Percentiles rank a stretch among this genome's conserved stretches.
These are phyloP conservation scores for Colius striatus DNA, from an alignment of 2,113 vertebrate species.

Conservation along the genomic window DNA sequence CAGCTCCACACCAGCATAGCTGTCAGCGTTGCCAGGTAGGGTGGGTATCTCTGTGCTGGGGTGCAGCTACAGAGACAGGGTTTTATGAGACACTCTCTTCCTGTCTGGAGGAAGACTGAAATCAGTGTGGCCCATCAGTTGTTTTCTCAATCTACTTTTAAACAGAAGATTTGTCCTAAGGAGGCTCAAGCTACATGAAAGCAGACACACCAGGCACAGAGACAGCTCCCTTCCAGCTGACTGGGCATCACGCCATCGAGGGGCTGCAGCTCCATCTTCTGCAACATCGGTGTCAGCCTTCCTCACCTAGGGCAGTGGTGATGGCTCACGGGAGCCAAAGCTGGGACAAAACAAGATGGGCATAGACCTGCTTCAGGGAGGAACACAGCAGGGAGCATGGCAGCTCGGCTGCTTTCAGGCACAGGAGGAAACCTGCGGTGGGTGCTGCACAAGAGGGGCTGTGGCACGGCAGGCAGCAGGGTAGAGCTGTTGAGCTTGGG, in stretches of 20 bases:
- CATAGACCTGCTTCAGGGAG: neutral
- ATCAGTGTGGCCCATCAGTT: neutral
- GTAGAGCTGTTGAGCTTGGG: neutral
- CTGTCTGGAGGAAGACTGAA: neutral
- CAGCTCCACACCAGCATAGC: neutral
- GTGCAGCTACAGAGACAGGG: neutral
- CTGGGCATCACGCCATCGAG: neutral
- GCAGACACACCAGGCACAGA: neutral
- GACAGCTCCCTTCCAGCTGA: neutral
- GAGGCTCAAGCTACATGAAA: neutral
- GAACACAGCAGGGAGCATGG: fast-evolving
- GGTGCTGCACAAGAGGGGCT: neutral
- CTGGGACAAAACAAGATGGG: neutral
- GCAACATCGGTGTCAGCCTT: neutral
- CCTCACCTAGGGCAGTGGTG: too few species aligned
- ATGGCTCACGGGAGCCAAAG: neutral
- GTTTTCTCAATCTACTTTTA: neutral
- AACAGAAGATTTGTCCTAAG: neutral
- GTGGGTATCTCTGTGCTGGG: neutral
- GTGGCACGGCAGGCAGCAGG: neutral
- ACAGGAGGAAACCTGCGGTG: neutral
- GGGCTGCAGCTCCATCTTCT: neutral
- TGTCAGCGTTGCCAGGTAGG: fast-evolving
- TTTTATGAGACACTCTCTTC: neutral
- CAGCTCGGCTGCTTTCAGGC: neutral